These are phyloP conservation scores for Cyanistes caeruleus DNA, from an alignment of 2,113 vertebrate species.

Conservation along the genomic window DNA sequence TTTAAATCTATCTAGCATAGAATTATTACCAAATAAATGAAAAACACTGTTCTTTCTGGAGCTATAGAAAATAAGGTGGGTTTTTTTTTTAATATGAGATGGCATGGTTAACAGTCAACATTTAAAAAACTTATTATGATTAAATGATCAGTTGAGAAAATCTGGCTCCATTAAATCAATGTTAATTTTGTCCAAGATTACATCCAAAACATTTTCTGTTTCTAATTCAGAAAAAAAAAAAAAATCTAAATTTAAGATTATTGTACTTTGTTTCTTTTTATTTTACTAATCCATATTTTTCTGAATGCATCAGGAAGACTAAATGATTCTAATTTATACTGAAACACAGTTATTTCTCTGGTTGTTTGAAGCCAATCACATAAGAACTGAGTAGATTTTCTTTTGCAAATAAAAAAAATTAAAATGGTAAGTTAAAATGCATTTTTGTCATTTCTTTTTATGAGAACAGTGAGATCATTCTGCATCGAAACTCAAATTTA, in stretches of 20 bases:
- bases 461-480: background rate
- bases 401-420: background rate
- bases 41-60: background rate
- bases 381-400: background rate
- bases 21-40: background rate
- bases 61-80: background rate
- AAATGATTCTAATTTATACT: background rate
- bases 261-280: background rate
- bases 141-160: background rate
- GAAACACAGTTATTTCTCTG: background rate
- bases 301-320: background rate
- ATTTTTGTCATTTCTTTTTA: background rate
- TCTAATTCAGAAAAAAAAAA: background rate
- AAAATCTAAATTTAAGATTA: background rate
- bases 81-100: background rate
- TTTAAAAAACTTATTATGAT: background rate
- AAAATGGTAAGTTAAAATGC: background rate
- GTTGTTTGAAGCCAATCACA: background rate
- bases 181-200: background rate
- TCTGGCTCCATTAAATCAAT: background rate
- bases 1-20: background rate
- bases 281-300: background rate
- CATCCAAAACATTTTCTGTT: background rate
- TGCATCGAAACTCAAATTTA: background rate
- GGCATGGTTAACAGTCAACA: fast-evolving